phyloP scores from a whole-genome alignment of 1,140 invertebrate species.

The Diprion similis region DNA sequence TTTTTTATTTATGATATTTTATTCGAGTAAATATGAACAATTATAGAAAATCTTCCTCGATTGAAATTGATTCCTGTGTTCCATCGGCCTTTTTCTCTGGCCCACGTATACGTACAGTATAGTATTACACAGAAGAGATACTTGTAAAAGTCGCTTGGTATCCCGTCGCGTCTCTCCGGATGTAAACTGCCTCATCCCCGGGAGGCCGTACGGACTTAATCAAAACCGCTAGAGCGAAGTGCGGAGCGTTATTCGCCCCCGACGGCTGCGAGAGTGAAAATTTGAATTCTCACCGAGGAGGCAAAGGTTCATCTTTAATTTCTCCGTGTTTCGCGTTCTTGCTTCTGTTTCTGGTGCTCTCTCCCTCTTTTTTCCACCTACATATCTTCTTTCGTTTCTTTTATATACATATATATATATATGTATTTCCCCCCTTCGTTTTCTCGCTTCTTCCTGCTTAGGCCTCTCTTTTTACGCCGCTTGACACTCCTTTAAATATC shows the following conservation, averaged over 20 bases:
- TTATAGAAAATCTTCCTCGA: too few relatives aligned
- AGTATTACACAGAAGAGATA: too few relatives aligned
- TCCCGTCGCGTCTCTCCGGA: not conserved
- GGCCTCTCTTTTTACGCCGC: not conserved
- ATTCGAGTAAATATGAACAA: too few relatives aligned
- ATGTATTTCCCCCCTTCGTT: not conserved
- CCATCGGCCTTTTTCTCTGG: too few relatives aligned
- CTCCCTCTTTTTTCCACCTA: too few relatives aligned
- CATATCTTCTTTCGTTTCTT: not conserved
- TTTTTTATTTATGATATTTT: too few relatives aligned
- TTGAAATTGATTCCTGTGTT: too few relatives aligned
- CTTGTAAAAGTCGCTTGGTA: not conserved
- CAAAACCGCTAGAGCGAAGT: conserved; percentile 1
- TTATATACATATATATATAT: conserved; percentile 5
- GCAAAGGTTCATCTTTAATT: conserved; percentile 63
- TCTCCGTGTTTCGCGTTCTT: conserved; percentile 54
- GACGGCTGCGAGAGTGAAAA: not conserved
- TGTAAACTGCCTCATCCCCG: not conserved
- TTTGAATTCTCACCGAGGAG: conserved; percentile 45
- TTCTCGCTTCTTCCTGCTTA: not conserved
- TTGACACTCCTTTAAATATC: conserved; percentile 4
- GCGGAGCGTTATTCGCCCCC: not conserved
- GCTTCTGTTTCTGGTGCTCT: conserved; percentile 11
- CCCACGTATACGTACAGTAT: too few relatives aligned
- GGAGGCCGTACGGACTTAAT: not conserved